Conservation (phyloP, 1,140 invertebrate species). For the Meloidogyne chitwoodi region DNA sequence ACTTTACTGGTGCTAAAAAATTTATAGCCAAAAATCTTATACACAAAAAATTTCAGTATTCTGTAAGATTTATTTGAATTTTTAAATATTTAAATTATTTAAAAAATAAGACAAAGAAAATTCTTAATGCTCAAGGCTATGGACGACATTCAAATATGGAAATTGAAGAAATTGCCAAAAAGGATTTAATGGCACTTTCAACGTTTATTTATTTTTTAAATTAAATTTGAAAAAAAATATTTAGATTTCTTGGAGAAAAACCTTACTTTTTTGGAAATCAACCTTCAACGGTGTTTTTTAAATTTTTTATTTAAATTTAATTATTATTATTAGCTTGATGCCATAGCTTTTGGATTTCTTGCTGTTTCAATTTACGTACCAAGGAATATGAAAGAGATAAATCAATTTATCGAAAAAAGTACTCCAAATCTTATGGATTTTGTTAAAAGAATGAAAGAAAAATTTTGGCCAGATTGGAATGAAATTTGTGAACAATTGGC, state of each 20-base stretch:
- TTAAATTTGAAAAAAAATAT: neutral
- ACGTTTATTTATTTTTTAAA: constrained; percentile 62
- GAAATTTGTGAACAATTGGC: constrained; percentile 32
- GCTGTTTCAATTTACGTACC: constrained; percentile 38
- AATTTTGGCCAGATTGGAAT: constrained; percentile 52
- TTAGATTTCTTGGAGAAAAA: constrained; percentile 74
- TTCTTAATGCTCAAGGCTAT: constrained; percentile 67
- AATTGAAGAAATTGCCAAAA: constrained; percentile 81
- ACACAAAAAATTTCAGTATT: constrained; percentile 15
- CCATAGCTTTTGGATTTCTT: constrained; percentile 42
- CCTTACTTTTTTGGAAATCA: constrained; percentile 89
- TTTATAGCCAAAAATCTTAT: constrained; percentile 38
- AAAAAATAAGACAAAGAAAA: constrained; percentile 24
- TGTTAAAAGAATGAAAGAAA: constrained; percentile 41
- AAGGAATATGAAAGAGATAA: constrained; percentile 33
- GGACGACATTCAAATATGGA: constrained; percentile 83
- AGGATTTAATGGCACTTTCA: constrained; percentile 81
- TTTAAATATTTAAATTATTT: neutral
- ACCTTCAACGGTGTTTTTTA: constrained; percentile 69
- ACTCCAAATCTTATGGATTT: constrained; percentile 41
- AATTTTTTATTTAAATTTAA: neutral
- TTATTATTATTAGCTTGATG: constrained; percentile 35
- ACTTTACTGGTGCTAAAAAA: constrained; percentile 41
- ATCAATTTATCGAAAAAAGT: constrained; percentile 33
- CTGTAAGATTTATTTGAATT: constrained; percentile 19